Percentiles rank a stretch among this genome's conserved stretches.
Conservation (phyloP, 1,140 invertebrate genomes). For the Bombus superbus region DNA sequence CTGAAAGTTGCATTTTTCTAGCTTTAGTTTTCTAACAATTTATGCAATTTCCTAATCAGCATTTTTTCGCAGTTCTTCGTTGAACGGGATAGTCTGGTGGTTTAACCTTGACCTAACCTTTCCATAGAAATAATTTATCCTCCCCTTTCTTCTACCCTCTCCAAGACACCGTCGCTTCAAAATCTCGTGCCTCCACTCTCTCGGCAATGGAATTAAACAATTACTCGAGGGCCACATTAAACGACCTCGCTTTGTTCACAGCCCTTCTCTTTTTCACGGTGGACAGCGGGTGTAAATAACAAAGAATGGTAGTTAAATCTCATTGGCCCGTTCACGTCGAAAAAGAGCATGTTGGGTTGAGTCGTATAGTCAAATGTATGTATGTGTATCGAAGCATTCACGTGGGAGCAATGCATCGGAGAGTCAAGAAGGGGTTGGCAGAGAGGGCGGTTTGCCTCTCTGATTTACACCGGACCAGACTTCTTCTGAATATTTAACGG, state of each 20-base stretch:
- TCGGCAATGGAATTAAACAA: slow-evolving; percentile 30
- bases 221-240: slow-evolving; percentile 9
- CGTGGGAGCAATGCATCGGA: slow-evolving; percentile 61
- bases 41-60: no score
- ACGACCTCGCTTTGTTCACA: slow-evolving; percentile 13
- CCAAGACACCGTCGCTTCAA: background rate
- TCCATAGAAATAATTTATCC: no score
- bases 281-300: slow-evolving; percentile 40
- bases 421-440: slow-evolving; percentile 51
- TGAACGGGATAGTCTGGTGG: no score
- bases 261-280: slow-evolving; percentile 23
- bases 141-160: background rate
- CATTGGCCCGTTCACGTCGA: slow-evolving; percentile 35
- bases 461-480: slow-evolving; percentile 71
- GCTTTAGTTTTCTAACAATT: no score
- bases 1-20: no score
- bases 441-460: slow-evolving; percentile 48
- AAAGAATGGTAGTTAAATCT: slow-evolving; percentile 42
- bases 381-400: slow-evolving; percentile 49
- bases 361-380: background rate
- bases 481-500: slow-evolving; percentile 76
- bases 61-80: no score
- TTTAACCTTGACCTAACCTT: no score
- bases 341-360: background rate
- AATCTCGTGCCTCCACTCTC: background rate